phyloP scores from a whole-genome alignment of 2,797 vertebrate genomes.

The Sebastes nivosus region DNA sequence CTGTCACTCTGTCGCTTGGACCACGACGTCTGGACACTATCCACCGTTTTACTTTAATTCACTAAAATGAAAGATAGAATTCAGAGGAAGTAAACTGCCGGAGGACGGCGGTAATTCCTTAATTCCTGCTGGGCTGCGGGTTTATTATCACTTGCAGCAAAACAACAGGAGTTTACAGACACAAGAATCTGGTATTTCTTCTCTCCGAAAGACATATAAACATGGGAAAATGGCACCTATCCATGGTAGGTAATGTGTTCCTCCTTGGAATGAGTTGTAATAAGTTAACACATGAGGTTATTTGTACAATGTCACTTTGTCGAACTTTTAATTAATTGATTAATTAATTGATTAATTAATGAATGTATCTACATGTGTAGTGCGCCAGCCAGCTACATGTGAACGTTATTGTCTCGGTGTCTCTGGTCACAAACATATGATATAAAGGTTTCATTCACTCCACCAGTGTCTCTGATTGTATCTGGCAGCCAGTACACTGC shows the following conservation, averaged over 20 bases:
- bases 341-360: no score
- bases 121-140: neutral
- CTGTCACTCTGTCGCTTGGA: neutral
- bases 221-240: conserved; percentile 76
- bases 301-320: neutral
- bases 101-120: neutral
- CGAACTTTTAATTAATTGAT: neutral
- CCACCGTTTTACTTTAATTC: no score
- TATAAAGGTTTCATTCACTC: neutral
- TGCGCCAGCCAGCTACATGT: neutral
- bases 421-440: neutral
- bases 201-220: neutral
- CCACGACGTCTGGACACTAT: neutral
- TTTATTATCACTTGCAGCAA: neutral
- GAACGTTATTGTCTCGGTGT: neutral
- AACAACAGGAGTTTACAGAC: neutral
- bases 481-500: neutral
- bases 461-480: neutral
- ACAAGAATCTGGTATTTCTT: neutral
- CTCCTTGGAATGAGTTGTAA: neutral
- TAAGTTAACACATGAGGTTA: neutral
- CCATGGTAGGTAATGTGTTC: conserved; percentile 69
- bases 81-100: neutral
- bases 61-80: neutral
- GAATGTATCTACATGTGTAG: neutral